Evolutionary conservation across 2,113 vertebrate genomes (phyloP), one percentile per base, ranked within the genome.

Genomic region (Serinus canaria): DNA sequence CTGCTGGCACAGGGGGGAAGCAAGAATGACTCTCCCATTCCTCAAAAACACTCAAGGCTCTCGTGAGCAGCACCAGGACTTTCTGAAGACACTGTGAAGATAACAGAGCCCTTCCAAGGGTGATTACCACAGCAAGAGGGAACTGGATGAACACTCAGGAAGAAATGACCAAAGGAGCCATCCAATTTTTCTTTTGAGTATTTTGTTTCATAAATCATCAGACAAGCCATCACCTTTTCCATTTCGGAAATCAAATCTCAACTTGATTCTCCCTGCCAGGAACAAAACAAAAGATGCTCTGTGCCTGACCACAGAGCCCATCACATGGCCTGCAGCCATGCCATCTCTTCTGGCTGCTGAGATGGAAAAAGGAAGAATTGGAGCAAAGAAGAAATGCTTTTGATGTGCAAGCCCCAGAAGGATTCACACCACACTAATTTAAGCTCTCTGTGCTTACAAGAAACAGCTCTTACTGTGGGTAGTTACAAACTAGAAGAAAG

Each of bases 141-240:
- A 90, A 47, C 72, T 69, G 76, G 43, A 30, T 66, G 59, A 90
- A 58, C 58, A 49, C 37, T 44, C 33, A 28, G 68, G 60, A 68
- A 82, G 64, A 72, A 89, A 92, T 2, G 10, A 75, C 62, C 69
- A 37, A 78, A 92, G 62, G 19, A 92, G 11, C 5, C 13, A 10
- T 28, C 33, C 68, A 11, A 16, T 79, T 75, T 90, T 92, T 56
- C 66, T 60, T 27, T 27, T 7, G 76, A 47, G 22, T 53, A 17
- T 81, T 95, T 82, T 78, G 60, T 60, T 90, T 91, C 83, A 87
- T 87, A 79, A 47, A 68, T 75, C 64, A 72, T 81, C 69, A 87
- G 80, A 87, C 33, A 78, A 89, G 25, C 23, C 62, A 87, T 81
- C 75, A 78, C 58, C 73, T 79, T 92, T 78, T 60, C 47, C 56